Conservation (phyloP, 2,888 invertebrate genomes). For the Patella ulyssiponensis region DNA sequence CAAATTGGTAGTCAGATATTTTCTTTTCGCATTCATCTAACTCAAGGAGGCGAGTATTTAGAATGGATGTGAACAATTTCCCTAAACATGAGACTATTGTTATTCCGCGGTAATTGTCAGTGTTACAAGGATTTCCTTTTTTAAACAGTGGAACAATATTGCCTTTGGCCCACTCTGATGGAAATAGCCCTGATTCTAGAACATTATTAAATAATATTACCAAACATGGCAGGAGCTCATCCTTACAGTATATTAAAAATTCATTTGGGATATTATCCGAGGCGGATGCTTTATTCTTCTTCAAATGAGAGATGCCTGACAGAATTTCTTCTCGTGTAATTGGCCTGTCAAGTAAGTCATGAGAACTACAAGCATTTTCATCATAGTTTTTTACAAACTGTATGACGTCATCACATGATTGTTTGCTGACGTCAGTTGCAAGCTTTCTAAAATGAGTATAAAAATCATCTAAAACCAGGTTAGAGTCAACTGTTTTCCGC, state of each 20-base stretch:
- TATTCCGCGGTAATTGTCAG: neutral
- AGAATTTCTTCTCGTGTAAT: neutral
- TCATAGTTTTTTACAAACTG: neutral
- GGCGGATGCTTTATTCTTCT: slow-evolving; percentile 3
- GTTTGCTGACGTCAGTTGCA: too few relatives aligned
- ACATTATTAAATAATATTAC: slow-evolving; percentile 8
- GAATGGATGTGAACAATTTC: neutral
- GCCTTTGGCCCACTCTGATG: neutral
- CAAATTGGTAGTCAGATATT: neutral
- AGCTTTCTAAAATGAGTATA: neutral
- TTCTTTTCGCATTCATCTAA: neutral
- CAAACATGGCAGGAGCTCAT: neutral
- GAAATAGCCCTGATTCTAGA: neutral
- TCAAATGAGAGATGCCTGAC: neutral
- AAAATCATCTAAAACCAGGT: neutral
- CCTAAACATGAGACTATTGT: neutral
- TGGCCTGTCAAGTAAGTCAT: neutral
- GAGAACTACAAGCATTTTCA: neutral
- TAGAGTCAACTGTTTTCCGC: neutral
- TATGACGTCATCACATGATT: too few relatives aligned
- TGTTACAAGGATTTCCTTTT: neutral
- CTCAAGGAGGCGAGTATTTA: neutral
- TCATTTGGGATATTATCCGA: neutral
- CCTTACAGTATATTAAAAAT: slow-evolving; percentile 1
- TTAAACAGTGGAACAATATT: neutral